A percentile compares a stretch with the other conserved stretches of the same genome.
Conservation (phyloP, 2,113 vertebrate species). For the Toxostoma redivivum region DNA sequence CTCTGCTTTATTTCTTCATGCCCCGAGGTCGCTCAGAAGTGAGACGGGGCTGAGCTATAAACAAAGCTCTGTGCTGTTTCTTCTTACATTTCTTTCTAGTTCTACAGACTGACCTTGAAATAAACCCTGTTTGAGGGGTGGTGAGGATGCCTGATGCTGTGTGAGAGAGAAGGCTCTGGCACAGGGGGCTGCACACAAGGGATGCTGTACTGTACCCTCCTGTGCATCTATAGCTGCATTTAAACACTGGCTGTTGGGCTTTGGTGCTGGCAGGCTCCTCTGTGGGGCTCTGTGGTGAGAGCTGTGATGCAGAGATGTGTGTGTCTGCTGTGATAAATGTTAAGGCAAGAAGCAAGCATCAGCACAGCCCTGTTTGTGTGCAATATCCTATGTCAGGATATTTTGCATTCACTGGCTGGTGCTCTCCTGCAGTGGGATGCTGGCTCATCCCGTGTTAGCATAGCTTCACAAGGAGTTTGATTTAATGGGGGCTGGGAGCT, state of each 20-base stretch:
- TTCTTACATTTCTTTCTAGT: neutral
- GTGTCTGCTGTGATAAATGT: neutral
- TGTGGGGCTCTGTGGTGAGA: neutral
- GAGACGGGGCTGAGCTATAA: neutral
- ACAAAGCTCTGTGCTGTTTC: slow-evolving; percentile 23
- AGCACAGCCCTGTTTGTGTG: neutral
- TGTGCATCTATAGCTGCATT: neutral
- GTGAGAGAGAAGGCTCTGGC: neutral
- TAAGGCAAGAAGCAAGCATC: neutral
- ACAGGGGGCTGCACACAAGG: neutral
- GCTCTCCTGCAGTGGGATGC: neutral
- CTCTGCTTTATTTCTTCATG: slow-evolving; percentile 19
- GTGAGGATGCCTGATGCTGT: neutral
- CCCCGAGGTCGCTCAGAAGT: neutral
- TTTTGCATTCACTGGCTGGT: neutral
- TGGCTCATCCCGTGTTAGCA: neutral
- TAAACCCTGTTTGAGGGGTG: neutral
- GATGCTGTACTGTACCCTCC: neutral
- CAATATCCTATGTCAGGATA: neutral
- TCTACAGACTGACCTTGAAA: neutral
- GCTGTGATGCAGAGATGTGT: neutral
- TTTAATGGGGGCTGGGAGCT: neutral
- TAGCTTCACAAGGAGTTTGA: neutral
- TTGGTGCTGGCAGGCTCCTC: neutral
- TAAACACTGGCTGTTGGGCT: neutral